A percentile compares a stretch with the other conserved stretches of the same genome.
Evolutionary conservation across 2,113 vertebrate species (phyloP).

Genomic region (Limanda limanda): DNA sequence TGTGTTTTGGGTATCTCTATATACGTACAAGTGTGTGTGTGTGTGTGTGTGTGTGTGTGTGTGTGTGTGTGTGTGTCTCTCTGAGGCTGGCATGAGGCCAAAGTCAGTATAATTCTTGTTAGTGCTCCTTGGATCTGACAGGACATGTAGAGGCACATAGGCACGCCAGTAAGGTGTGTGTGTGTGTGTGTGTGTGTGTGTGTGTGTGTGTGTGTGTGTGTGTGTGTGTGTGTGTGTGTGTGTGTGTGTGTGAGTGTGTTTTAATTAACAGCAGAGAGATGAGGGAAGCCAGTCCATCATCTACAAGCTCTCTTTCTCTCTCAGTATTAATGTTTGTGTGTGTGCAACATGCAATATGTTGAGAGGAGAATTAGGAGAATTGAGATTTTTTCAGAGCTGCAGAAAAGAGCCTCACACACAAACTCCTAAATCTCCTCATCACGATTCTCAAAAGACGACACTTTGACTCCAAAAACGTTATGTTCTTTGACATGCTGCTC

Average conservation of each 20-base stretch:
- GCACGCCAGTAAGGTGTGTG: constrained; percentile 59
- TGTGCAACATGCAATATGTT: background rate
- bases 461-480: background rate
- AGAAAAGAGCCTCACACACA: constrained; percentile 6
- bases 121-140: constrained; percentile 68
- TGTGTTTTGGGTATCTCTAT: no score
- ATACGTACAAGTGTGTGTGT: background rate
- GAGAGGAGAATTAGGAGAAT: no score
- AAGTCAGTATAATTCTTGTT: constrained; percentile 68
- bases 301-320: constrained; percentile 4
- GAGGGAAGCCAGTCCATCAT: no score
- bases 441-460: constrained; percentile 3
- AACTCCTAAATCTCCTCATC: background rate
- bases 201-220: constrained; percentile 7
- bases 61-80: constrained; percentile 12
- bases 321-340: constrained; percentile 9
- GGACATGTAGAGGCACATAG: constrained; percentile 68
- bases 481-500: constrained; percentile 18
- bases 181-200: constrained; percentile 35
- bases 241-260: no score
- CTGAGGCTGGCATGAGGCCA: constrained; percentile 62
- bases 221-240: no score
- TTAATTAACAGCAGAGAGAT: no score
- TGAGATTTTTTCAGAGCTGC: constrained; percentile 16
- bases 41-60: constrained; percentile 5